These are phyloP conservation scores for Drosophila melanogaster DNA, from an alignment of 1,140 invertebrate genomes.

Conservation along the genomic window DNA sequence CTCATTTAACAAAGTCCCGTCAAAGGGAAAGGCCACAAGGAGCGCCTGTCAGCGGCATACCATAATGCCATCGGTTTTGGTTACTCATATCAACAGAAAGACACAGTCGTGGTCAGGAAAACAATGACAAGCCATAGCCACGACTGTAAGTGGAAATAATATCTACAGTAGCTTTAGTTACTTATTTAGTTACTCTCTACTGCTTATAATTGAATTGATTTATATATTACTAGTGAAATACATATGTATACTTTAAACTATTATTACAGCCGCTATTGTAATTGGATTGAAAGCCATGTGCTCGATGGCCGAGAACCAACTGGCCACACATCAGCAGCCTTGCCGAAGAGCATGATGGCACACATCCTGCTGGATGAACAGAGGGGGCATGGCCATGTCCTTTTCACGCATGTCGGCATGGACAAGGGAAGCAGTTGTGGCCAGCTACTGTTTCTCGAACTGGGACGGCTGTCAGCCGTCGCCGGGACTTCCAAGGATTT, in stretches of 20 bases:
- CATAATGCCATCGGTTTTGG: constrained; percentile 19
- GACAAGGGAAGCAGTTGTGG: constrained; percentile 33
- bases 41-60: constrained; percentile 10
- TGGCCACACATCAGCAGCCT: constrained; percentile 22
- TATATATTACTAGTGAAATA: no score
- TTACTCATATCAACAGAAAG: constrained; percentile 34
- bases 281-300: constrained; percentile 4
- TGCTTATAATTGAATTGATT: no score
- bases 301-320: constrained; percentile 1
- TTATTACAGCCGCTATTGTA: background rate
- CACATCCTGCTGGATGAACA: constrained; percentile 24
- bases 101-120: constrained; percentile 8
- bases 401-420: constrained; percentile 28
- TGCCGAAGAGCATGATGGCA: constrained; percentile 22
- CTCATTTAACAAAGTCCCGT: constrained; percentile 17
- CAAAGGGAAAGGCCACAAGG: background rate
- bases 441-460: constrained; percentile 5
- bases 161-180: no score
- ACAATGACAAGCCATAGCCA: no score
- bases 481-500: constrained; percentile 25
- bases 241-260: background rate
- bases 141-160: no score
- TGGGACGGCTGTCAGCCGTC: constrained; percentile 4
- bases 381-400: constrained; percentile 21
- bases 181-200: no score